Base-by-base conservation (phyloP, 2,113 vertebrate genomes). In the Xenus cinereus region DNA sequence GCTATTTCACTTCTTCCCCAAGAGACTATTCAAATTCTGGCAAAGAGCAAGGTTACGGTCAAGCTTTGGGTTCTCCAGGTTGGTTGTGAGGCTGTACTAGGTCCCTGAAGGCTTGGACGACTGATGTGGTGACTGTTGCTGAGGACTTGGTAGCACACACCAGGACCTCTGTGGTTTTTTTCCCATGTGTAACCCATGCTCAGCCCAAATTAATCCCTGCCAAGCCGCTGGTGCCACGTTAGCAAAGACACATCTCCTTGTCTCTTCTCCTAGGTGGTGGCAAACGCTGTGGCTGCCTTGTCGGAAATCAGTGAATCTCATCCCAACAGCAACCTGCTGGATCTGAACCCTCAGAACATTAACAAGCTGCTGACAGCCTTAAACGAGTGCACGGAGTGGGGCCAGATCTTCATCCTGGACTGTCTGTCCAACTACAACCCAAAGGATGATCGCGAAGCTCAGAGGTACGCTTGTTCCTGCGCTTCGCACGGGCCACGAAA, bases 291-390 rank as follows among this genome's bases (percentile, higher is more conserved):
- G 46, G 99, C 99, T 19, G 99, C 99, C 10, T 97, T 99, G 87
- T 99, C 99, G 1, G 99, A 99, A 97, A 99, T 99, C 97, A 99
- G 99, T 7, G 99, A 99, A 94, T 99, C 99, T 37, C 99, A 99
- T 84, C 99, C 99, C 90, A 99, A 99, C 97, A 99, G 99, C 98
- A 99, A 99, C 98, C 97, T 99, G 96, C 99, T 99, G 63, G 99
- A 99, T 95, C 98, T 99, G 78, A 99, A 99, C 94, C 99, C 99
- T 11, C 99, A 99, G 98, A 99, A 99, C 98, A 99, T 99, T 96
- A 99, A 99, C 97, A 99, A 99, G 97, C 98, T 99, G 96, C 98
- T 99, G 76, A 99, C 99, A 0, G 99, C 99, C 33, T 97, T 99
- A 28, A 99, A 99, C 8, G 99, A 99, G 93, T 99, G 99, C 96